Evolutionary conservation across 2,888 invertebrate species (phyloP).

Genomic region (Dicyrtomina minuta): DNA sequence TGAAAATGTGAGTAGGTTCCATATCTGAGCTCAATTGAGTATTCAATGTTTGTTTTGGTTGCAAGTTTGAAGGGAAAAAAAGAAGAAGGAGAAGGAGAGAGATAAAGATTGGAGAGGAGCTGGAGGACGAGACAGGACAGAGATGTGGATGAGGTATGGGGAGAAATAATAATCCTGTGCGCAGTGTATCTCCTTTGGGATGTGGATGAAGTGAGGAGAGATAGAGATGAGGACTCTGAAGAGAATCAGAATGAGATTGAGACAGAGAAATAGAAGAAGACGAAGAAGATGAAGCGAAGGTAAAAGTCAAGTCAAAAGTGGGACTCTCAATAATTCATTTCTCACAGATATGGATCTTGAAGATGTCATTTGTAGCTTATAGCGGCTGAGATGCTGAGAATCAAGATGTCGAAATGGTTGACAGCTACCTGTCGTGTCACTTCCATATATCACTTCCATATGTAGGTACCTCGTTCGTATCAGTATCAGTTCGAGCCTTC

Average conservation of each 20-base stretch:
- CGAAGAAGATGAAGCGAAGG: not conserved
- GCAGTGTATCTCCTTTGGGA: slow-evolving; percentile 7
- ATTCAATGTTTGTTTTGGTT: slow-evolving; percentile 35
- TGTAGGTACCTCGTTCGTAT: not conserved
- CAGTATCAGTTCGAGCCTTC: not conserved
- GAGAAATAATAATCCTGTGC: too few species aligned
- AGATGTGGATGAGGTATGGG: too few species aligned
- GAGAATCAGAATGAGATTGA: not conserved
- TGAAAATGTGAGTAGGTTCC: too few species aligned
- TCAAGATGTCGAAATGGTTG: slow-evolving; percentile 51
- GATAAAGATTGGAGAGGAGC: not conserved
- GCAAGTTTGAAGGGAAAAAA: not conserved
- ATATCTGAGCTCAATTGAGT: slow-evolving; percentile 22
- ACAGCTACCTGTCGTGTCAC: slow-evolving; percentile 50
- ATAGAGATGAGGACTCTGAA: slow-evolving; percentile 1
- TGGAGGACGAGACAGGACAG: not conserved
- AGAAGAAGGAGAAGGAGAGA: not conserved
- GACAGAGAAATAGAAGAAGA: not conserved
- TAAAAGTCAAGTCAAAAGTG: slow-evolving; percentile 24
- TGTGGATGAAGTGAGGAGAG: not conserved
- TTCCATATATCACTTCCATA: slow-evolving; percentile 45
- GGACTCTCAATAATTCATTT: slow-evolving; percentile 50
- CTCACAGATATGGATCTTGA: slow-evolving; percentile 51
- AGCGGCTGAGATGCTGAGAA: slow-evolving; percentile 28
- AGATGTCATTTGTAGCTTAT: slow-evolving; percentile 44